These are phyloP conservation scores for Larimichthys polyactis DNA, from an alignment of 2,113 vertebrate species.

Conservation along the genomic window DNA sequence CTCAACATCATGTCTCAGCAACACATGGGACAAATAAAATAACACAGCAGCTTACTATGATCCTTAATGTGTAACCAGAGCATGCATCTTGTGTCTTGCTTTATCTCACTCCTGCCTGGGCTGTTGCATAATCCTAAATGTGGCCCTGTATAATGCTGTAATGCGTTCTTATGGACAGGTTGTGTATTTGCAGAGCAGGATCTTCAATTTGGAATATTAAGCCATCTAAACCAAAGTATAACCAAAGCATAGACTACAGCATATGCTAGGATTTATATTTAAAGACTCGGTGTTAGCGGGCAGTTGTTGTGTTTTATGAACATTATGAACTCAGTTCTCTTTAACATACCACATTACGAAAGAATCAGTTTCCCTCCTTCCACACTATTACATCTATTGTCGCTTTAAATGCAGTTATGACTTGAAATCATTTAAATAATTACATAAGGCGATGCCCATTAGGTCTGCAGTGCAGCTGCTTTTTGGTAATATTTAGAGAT, in stretches of 20 bases:
- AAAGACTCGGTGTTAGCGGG: constrained; percentile 7
- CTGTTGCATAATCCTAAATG: constrained; percentile 33
- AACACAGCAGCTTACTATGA: constrained; percentile 1
- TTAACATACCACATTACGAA: background rate
- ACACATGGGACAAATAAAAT: constrained; percentile 19
- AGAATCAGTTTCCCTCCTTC: background rate
- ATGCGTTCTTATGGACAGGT: constrained; percentile 23
- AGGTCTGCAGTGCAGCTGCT: constrained; percentile 18
- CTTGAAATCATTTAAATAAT: constrained; percentile 5
- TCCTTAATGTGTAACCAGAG: constrained; percentile 54
- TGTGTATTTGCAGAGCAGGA: constrained; percentile 23
- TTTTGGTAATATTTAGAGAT: constrained; percentile 26
- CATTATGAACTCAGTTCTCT: constrained; percentile 6
- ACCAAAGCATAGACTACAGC: constrained; percentile 40
- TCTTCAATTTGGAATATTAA: constrained; percentile 39
- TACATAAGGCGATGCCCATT: background rate
- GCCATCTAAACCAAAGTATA: constrained; percentile 28
- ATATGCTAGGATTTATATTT: constrained; percentile 15
- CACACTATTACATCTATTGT: background rate
- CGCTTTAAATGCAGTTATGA: constrained; percentile 21
- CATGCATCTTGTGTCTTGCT: constrained; percentile 23
- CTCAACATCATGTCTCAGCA: background rate
- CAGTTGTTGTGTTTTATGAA: constrained; percentile 17
- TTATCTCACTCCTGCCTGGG: constrained; percentile 33
- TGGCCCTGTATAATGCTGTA: constrained; percentile 15